A percentile compares a stretch with the other conserved stretches of the same genome.
phyloP scores from a whole-genome alignment of 92 coral and sea anemone species.

The Siderastrea siderea region DNA sequence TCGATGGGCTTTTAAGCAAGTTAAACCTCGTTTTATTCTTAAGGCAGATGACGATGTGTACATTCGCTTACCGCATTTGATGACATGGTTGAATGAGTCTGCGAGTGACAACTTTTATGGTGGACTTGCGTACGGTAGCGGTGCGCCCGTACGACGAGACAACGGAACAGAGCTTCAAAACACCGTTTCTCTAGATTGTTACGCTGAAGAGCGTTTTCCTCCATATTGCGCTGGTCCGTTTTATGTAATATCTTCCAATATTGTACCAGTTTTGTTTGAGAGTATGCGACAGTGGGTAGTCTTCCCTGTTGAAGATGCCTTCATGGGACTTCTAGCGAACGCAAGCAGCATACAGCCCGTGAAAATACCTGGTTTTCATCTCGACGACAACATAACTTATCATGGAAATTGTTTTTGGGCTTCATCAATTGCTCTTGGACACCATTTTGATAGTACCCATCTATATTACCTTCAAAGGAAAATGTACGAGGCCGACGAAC shows the following conservation, averaged over 20 bases:
- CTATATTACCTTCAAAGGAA: not conserved
- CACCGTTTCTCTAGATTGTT: not conserved
- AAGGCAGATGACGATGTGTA: slow-evolving; percentile 39
- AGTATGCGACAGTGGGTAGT: not conserved
- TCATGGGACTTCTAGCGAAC: slow-evolving; percentile 3
- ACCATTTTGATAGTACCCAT: not conserved
- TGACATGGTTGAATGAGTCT: not conserved
- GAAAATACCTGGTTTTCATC: slow-evolving; percentile 8
- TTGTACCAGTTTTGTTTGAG: not conserved
- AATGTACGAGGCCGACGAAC: not conserved
- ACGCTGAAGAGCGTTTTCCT: not conserved
- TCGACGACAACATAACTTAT: not conserved
- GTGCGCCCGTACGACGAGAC: not conserved
- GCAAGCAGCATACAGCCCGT: not conserved
- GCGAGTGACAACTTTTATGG: slow-evolving; percentile 3
- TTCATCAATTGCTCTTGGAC: not conserved
- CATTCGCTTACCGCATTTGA: slow-evolving; percentile 2
- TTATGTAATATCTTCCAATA: slow-evolving; percentile 9
- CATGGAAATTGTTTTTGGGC: not conserved
- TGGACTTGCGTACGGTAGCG: not conserved
- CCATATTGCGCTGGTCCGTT: slow-evolving; percentile 20
- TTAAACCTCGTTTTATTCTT: not conserved
- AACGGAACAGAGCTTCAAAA: not conserved
- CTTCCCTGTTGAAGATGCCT: slow-evolving; percentile 27
- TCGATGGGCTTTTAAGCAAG: slow-evolving; percentile 25